Percentiles rank a stretch among this genome's conserved stretches.
Evolutionary conservation across 2,797 vertebrate genomes (phyloP).

Genomic region (Intellagama lesueurii): DNA sequence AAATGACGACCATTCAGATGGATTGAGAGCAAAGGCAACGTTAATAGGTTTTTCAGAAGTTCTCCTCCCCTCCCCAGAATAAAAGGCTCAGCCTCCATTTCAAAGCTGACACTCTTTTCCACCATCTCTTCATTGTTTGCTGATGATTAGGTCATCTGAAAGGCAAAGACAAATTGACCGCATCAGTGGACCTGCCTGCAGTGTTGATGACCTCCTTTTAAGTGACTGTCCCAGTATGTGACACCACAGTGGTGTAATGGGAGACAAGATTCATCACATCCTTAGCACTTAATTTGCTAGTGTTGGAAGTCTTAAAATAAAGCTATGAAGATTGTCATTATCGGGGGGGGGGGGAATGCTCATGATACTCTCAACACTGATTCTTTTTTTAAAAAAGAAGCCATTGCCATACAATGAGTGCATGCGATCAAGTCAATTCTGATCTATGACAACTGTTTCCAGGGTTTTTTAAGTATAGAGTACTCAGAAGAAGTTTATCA

Average conservation of each 20-base stretch:
- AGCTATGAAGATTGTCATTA: background rate
- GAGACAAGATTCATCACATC: background rate
- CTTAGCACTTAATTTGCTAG: background rate
- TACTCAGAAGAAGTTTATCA: no score
- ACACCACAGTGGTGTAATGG: background rate
- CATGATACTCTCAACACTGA: background rate
- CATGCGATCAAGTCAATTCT: no score
- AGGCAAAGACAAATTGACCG: background rate
- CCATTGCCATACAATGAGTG: background rate
- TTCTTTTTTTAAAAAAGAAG: background rate
- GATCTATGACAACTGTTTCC: no score
- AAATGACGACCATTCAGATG: conserved; percentile 13
- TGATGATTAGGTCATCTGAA: background rate
- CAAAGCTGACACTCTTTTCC: background rate
- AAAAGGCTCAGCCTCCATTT: conserved; percentile 2
- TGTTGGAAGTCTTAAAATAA: background rate
- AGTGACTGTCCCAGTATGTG: background rate
- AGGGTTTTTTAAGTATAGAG: no score
- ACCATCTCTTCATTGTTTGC: background rate
- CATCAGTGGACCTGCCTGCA: background rate
- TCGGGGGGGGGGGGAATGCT: no score
- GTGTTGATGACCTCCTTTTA: background rate
- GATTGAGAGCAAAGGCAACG: background rate
- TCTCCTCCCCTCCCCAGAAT: background rate
- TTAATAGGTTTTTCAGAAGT: conserved; percentile 5